phyloP scores from a whole-genome alignment of 2,888 invertebrate genomes.

The Ophioninae sp. region DNA sequence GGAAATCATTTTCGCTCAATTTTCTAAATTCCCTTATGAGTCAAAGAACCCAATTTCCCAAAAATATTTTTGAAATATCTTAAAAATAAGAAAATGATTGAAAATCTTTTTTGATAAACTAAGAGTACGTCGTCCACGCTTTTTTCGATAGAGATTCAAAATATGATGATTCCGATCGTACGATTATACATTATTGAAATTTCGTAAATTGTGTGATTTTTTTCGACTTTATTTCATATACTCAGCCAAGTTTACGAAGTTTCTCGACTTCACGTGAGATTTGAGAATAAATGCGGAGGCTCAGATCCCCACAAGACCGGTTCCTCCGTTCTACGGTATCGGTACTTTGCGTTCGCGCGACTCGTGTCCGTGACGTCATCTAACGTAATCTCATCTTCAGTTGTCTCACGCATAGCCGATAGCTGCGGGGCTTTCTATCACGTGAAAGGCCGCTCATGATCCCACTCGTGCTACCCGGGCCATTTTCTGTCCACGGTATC shows the following conservation, averaged over 20 bases:
- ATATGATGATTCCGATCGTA: neutral
- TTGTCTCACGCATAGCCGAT: constrained; percentile 11
- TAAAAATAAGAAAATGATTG: too few species aligned
- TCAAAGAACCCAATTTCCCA: neutral
- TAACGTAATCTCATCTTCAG: constrained; percentile 33
- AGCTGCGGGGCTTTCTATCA: constrained; percentile 14
- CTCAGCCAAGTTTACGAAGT: neutral
- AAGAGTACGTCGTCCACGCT: too few species aligned
- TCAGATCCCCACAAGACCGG: constrained; percentile 7
- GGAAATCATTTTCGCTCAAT: neutral
- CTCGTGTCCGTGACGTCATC: constrained; percentile 23
- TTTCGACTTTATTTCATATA: neutral
- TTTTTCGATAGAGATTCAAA: too few species aligned
- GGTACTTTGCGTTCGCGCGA: constrained; percentile 1
- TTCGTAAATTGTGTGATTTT: constrained; percentile 40
- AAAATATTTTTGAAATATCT: too few species aligned
- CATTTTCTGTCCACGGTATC: neutral
- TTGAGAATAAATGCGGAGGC: neutral
- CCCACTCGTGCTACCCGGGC: neutral
- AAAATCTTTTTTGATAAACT: too few species aligned
- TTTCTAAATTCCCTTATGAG: neutral
- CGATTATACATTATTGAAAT: neutral
- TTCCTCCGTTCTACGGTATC: constrained; percentile 31
- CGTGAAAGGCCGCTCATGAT: constrained; percentile 13
- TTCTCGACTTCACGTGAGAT: constrained; percentile 3